Evolutionary conservation across 2,113 vertebrate genomes (phyloP), one percentile per base, ranked within the genome.

Genomic region (Nerophis lumbriciformis): DNA sequence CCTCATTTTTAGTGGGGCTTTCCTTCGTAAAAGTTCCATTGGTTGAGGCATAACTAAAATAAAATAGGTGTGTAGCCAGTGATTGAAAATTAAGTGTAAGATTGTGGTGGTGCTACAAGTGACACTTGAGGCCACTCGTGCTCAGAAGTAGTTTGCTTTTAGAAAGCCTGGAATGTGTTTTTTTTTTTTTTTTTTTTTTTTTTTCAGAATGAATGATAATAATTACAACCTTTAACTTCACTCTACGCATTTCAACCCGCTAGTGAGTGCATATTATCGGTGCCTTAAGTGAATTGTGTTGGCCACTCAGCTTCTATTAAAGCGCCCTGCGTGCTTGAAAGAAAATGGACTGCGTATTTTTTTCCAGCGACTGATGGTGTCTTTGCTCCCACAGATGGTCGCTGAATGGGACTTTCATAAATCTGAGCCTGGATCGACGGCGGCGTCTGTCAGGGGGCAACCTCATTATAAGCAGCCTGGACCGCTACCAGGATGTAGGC

Each of bases 391-490:
- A 73, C 79, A 98, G 96, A 92, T 98, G 96, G 96, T 94, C 92
- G 84, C 75, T 96, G 85, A 99, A 99, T 54, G 94, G 94, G 53
- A 94, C 92, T 62, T 86, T 88, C 65, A 92, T 98, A 63, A 94
- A 98, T 88, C 72, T 91, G 53, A 83, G 87, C 65, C 85, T 90
- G 90, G 94, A 97, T 92, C 93, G 90, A 44, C 94, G 90, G 73
- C 93, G 94, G 83, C 92, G 91, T 71, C 62, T 94, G 78, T 90
- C 94, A 62, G 94, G 94, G 81, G 94, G 94, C 71, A 97, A 85
- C 90, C 90, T 99, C 90, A 85, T 97, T 89, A 96, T 99, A 90
- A 92, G 86, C 85, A 92, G 91, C 75, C 93, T 95, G 83, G 93
- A 93, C 81, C 92, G 89, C 75, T 91, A 87, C 79, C 93, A 89